Conservation (phyloP, 2,797 vertebrate species). For the Telmatherina bonti region DNA sequence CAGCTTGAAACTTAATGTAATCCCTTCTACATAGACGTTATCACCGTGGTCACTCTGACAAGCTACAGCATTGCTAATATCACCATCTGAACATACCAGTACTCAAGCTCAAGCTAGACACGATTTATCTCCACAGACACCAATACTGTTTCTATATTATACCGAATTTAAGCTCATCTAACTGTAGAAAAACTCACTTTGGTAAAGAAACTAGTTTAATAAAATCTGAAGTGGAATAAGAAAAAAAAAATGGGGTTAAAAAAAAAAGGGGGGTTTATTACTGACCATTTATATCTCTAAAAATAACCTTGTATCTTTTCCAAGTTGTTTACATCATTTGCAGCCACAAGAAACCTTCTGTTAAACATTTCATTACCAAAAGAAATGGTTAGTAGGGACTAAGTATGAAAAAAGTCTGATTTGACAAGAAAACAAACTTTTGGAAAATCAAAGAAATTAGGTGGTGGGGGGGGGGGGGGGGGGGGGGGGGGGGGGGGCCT, state of each 20-base stretch:
- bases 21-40: neutral
- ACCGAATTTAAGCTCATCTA: neutral
- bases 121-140: neutral
- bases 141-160: neutral
- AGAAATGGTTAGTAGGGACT: conserved; percentile 2
- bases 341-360: neutral
- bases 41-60: neutral
- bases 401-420: conserved; percentile 22
- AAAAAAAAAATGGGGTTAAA: neutral
- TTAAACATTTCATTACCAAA: neutral
- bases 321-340: neutral
- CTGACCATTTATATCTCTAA: neutral
- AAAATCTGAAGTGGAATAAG: neutral
- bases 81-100: neutral
- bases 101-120: neutral
- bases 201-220: neutral
- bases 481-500: conserved; percentile 65
- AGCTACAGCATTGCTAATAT: neutral
- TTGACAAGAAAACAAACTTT: conserved; percentile 48
- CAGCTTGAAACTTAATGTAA: neutral
- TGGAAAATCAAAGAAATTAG: conserved; percentile 62
- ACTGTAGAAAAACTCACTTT: neutral
- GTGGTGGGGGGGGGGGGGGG: conserved; percentile 70
- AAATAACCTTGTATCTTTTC: neutral
- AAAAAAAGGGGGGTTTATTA: no score